A percentile compares a stretch with the other conserved stretches of the same genome.
Evolutionary conservation across 2,888 invertebrate genomes (phyloP).

Genomic region (Sinodicranocentrus sp.): DNA sequence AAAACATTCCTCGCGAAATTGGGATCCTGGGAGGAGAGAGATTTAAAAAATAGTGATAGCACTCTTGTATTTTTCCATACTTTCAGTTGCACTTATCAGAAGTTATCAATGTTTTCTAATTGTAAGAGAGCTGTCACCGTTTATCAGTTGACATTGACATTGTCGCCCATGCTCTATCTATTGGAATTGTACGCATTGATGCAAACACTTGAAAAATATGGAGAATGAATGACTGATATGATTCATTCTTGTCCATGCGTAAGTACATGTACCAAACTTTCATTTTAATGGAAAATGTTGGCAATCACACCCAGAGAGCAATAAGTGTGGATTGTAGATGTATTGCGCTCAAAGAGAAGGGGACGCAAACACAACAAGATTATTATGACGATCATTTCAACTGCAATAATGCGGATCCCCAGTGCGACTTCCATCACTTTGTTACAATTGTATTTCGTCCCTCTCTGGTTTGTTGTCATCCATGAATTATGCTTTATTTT

Average conservation of each 20-base stretch:
- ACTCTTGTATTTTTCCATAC: not conserved
- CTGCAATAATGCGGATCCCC: too few relatives aligned
- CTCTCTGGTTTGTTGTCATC: too few relatives aligned
- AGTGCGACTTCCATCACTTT: slow-evolving; percentile 52
- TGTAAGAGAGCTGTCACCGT: slow-evolving; percentile 57
- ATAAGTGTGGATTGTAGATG: slow-evolving; percentile 1
- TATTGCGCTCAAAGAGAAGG: not conserved
- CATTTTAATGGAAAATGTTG: not conserved
- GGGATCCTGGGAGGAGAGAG: too few relatives aligned
- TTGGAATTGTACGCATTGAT: too few relatives aligned
- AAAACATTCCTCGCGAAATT: too few relatives aligned
- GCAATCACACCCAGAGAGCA: not conserved
- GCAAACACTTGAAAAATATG: too few relatives aligned
- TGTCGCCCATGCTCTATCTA: slow-evolving; percentile 10
- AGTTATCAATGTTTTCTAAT: slow-evolving; percentile 35
- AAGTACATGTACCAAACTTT: not conserved
- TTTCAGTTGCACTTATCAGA: not conserved
- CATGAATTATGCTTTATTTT: too few relatives aligned
- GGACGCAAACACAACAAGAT: not conserved
- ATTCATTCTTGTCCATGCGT: slow-evolving; percentile 14
- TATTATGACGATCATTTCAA: too few relatives aligned
- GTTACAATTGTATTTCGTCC: not conserved
- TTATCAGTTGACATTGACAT: slow-evolving; percentile 51
- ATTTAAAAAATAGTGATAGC: too few relatives aligned
- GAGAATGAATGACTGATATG: slow-evolving; percentile 38